These are phyloP conservation scores for Centropus bengalensis DNA, from an alignment of 2,113 vertebrate species.

Conservation along the genomic window DNA sequence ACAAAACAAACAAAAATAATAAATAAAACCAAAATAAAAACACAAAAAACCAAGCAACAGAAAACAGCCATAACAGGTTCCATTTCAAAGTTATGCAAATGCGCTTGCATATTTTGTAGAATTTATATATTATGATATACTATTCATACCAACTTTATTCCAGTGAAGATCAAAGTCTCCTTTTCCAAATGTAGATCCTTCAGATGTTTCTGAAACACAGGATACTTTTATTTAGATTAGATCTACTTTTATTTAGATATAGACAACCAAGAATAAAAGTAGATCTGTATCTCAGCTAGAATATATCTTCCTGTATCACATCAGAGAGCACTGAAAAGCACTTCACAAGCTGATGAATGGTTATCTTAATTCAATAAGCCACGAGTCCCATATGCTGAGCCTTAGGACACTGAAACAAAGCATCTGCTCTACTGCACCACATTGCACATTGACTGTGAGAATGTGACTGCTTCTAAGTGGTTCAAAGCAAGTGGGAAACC, in stretches of 20 bases:
- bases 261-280: not conserved
- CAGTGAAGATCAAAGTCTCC: not conserved
- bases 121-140: not conserved
- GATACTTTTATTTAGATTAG: not conserved
- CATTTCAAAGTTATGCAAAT: not conserved
- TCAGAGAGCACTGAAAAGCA: not conserved
- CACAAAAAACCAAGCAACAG: not conserved
- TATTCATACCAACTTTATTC: not conserved
- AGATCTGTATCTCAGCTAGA: not conserved
- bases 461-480: not conserved
- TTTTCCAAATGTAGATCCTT: not conserved
- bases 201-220: not conserved
- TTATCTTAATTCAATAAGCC: not conserved
- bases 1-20: too few species aligned
- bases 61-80: not conserved
- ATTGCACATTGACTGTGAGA: not conserved
- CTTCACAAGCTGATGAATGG: not conserved
- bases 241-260: not conserved
- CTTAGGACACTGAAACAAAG: constrained; percentile 4
- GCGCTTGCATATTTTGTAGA: not conserved
- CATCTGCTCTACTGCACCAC: not conserved
- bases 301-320: not conserved
- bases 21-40: too few species aligned
- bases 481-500: not conserved
- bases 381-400: not conserved